Evolutionary conservation across 2,888 invertebrate genomes (phyloP), one percentile per base, ranked within the genome.

Genomic region (Idaea dimidiata): DNA sequence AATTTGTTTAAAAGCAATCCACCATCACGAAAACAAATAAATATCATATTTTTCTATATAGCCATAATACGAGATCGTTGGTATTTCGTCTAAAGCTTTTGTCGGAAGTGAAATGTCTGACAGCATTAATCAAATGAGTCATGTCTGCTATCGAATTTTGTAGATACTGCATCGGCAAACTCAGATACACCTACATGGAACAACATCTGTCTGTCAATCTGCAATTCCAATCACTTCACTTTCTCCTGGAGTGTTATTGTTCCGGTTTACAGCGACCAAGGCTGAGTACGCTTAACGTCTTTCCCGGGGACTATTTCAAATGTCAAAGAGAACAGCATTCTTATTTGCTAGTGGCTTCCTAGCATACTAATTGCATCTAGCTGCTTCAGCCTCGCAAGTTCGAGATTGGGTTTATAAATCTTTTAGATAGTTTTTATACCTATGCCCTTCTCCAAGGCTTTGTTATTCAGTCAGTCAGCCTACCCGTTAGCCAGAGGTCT

Each of bases 91-190:
- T 43, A 43, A 43, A 43, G 10, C 43, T 43, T 43, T 43, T 43
- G 43, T 43, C 43, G 43, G 43, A 43, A 43, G 43, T 43, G 43
- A 43, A 43, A 43, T 43, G 43, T 43, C 43, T 43, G 43, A 43
- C 43, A 43, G 43, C 43, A 10, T 43, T 7, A 43, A 43, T 43
- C 43, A 43, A 43, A 43, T 43, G 43, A 43, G 43, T 43, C 43
- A 43, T 43, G 43, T 43, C 43, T 43, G 43, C 7, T 10, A 43
- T 43, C 43, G 43, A 43, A 43, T 43, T 43, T n/a, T n/a, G n/a
- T n/a, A 3, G 43, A 10, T 10, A 43, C 43, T 43, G 43, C 43
- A 10, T 43, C 43, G 43, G 43, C 43, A 43, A 10, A 43, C 43
- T 43, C 43, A 8, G 43, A 8, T 43, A 43, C 43, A 43, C 43